phyloP scores from a whole-genome alignment of 2,888 invertebrate genomes.

The Loripinus fragilis region DNA sequence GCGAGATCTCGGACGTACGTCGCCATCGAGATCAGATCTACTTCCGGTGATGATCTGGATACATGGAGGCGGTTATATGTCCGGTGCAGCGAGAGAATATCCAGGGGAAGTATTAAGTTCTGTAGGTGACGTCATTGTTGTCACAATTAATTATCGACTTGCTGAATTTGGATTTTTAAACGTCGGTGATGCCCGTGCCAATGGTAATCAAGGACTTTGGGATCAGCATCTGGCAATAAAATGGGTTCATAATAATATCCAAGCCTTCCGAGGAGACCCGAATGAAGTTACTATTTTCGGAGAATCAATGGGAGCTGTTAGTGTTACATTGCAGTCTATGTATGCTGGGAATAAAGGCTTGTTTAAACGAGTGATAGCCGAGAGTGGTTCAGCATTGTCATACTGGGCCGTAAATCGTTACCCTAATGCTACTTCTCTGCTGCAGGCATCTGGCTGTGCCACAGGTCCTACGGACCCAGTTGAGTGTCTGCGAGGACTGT shows the following conservation, averaged over 20 bases:
- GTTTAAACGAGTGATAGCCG: constrained; percentile 45
- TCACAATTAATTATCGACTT: constrained; percentile 54
- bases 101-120: constrained; percentile 8
- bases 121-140: constrained; percentile 36
- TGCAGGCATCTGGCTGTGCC: constrained; percentile 21
- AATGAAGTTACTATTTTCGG: constrained; percentile 52
- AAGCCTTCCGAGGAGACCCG: constrained; percentile 42
- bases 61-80: constrained; percentile 45
- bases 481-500: constrained; percentile 25
- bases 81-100: constrained; percentile 28
- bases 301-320: constrained; percentile 45
- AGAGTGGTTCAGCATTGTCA: constrained; percentile 44
- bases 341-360: constrained; percentile 54
- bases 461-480: constrained; percentile 15
- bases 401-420: constrained; percentile 26
- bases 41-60: constrained; percentile 55
- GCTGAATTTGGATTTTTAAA: constrained; percentile 47
- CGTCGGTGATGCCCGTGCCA: constrained; percentile 28
- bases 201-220: constrained; percentile 55
- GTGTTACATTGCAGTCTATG: constrained; percentile 47
- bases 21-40: not conserved
- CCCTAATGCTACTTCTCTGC: constrained; percentile 29
- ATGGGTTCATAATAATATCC: constrained; percentile 56
- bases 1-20: constrained; percentile 17
- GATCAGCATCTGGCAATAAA: constrained; percentile 55